Evolutionary conservation across 35 echinoderm and acorn worm species (phyloP).

Genomic region (Apostichopus parvimensis): DNA sequence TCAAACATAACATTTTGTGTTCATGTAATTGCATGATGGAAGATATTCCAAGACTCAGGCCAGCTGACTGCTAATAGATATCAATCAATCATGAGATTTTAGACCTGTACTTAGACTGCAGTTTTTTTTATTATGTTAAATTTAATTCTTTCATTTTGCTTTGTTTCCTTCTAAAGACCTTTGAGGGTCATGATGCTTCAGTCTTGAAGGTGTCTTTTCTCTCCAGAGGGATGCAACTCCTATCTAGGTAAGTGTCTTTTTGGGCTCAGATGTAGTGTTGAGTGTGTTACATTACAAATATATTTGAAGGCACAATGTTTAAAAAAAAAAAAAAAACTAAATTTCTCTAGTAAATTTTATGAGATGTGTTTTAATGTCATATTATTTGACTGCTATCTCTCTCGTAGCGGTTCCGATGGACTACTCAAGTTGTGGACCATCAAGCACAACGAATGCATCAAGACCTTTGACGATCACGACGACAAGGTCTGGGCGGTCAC

Average conservation of each 20-base stretch:
- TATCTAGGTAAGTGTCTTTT: constrained; percentile 94
- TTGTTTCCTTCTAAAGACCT: constrained; percentile 62
- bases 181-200: constrained; percentile 97
- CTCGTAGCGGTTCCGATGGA: constrained; percentile 93
- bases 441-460: constrained; percentile 92
- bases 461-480: constrained; percentile 88
- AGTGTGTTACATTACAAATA: too few relatives aligned
- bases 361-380: background rate
- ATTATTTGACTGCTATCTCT: background rate
- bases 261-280: too few relatives aligned
- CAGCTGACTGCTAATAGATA: too few relatives aligned
- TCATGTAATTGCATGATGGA: too few relatives aligned
- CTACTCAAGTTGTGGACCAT: constrained; percentile 96
- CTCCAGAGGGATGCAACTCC: constrained; percentile 78
- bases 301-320: too few relatives aligned
- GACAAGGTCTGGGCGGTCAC: constrained; percentile 89
- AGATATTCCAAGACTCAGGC: too few relatives aligned
- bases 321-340: too few relatives aligned
- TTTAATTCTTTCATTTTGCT: background rate
- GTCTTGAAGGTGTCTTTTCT: constrained; percentile 86
- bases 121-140: background rate
- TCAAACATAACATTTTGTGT: too few relatives aligned
- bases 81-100: too few relatives aligned
- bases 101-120: too few relatives aligned
- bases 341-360: background rate